A percentile compares a stretch with the other conserved stretches of the same genome.
phyloP scores from a whole-genome alignment of 2,797 vertebrate genomes.

The Enteromius treurensis region DNA sequence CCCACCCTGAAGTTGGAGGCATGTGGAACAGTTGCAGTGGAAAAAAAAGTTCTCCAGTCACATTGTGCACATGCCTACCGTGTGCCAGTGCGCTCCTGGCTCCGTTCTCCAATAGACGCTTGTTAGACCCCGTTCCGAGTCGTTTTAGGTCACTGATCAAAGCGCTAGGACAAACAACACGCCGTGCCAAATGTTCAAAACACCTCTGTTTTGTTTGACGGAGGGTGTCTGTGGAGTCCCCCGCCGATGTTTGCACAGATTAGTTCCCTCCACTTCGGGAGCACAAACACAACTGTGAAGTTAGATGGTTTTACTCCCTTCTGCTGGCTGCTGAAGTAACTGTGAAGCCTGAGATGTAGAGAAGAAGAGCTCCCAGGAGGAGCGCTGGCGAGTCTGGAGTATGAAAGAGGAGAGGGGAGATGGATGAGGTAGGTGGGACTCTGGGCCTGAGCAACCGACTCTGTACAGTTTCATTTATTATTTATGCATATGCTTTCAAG shows the following conservation, averaged over 20 bases:
- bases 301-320: neutral
- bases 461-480: conserved; percentile 68
- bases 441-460: conserved; percentile 57
- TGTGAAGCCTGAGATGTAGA: neutral
- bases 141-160: conserved; percentile 31
- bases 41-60: conserved; percentile 51
- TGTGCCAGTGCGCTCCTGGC: conserved; percentile 26
- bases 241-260: conserved; percentile 12
- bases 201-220: conserved; percentile 12
- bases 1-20: conserved; percentile 22
- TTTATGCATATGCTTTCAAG: conserved; percentile 72
- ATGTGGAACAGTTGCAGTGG: conserved; percentile 44
- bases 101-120: conserved; percentile 21
- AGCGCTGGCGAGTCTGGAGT: conserved; percentile 44
- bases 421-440: conserved; percentile 54
- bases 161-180: neutral
- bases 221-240: conserved; percentile 7
- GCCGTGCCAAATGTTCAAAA: conserved; percentile 21
- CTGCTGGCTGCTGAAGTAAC: conserved; percentile 2
- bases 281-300: conserved; percentile 11
- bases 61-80: conserved; percentile 47
- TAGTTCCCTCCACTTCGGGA: neutral
- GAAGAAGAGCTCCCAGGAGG: conserved; percentile 43
- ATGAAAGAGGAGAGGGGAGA: conserved; percentile 58
- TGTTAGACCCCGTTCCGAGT: conserved; percentile 4